phyloP scores from a whole-genome alignment of 2,888 invertebrate species.

The Onthophagus sagittarius region DNA sequence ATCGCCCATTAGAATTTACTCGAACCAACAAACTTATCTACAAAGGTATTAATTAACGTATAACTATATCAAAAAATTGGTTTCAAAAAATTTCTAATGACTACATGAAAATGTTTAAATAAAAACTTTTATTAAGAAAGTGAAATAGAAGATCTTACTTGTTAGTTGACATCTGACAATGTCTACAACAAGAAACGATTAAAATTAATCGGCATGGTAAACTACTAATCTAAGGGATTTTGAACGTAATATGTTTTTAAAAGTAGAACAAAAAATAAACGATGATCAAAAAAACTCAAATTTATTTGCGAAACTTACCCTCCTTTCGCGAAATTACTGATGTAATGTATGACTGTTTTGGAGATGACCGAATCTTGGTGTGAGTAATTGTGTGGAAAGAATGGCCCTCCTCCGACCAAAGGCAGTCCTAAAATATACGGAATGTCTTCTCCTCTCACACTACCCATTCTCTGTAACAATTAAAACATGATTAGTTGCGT shows the following conservation, averaged over 20 bases:
- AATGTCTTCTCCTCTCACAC: constrained; percentile 82
- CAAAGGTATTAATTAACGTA: no score
- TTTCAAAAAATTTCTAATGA: background rate
- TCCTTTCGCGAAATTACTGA: constrained; percentile 81
- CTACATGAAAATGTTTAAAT: background rate
- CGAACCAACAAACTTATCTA: background rate
- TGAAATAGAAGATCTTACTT: constrained; percentile 6
- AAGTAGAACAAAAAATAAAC: background rate
- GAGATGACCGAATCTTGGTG: constrained; percentile 73
- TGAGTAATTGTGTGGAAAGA: constrained; percentile 74
- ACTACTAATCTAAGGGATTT: background rate
- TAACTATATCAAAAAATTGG: no score
- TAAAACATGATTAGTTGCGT: constrained; percentile 3
- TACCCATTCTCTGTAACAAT: constrained; percentile 65
- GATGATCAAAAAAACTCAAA: background rate
- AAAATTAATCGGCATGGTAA: constrained; percentile 1
- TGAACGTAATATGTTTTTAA: background rate
- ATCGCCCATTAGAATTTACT: background rate
- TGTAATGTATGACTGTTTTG: constrained; percentile 74
- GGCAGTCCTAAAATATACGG: constrained; percentile 83
- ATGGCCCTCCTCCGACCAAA: constrained; percentile 60
- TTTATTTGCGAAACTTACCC: constrained; percentile 61
- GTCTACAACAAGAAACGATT: constrained; percentile 5
- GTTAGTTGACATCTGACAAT: constrained; percentile 10
- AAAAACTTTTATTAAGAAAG: background rate